phyloP scores from a whole-genome alignment of 2,888 invertebrate species.

The Trissolcus brochymenae region DNA sequence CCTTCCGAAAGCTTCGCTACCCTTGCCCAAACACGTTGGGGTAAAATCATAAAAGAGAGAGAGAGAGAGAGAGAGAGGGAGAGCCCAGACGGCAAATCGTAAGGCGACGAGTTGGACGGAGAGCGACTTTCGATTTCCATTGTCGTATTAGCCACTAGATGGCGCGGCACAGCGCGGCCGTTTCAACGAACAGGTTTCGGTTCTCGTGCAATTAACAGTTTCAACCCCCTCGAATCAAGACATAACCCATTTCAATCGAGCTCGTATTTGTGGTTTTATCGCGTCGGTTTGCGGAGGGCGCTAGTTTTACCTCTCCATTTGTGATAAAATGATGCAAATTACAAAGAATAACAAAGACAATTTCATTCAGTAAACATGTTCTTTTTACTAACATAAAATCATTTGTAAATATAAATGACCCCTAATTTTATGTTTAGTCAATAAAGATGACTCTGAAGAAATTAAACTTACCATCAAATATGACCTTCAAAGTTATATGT shows the following conservation, averaged over 20 bases:
- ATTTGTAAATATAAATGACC: too few species aligned
- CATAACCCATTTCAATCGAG: conserved; percentile 40
- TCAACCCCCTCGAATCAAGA: conserved; percentile 25
- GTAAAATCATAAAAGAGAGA: conserved; percentile 31
- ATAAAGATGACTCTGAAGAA: too few species aligned
- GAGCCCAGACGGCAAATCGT: background rate
- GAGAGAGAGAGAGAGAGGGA: too few species aligned
- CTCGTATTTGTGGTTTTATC: conserved; percentile 31
- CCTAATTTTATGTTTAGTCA: too few species aligned
- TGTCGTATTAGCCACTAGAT: conserved; percentile 23
- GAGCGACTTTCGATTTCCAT: conserved; percentile 28
- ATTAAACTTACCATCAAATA: too few species aligned
- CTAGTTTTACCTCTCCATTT: conserved; percentile 3
- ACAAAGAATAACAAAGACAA: too few species aligned
- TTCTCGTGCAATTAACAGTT: conserved; percentile 43
- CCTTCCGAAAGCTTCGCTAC: conserved; percentile 62
- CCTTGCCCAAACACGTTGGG: conserved; percentile 18
- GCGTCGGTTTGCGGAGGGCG: conserved; percentile 4
- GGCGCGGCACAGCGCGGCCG: conserved; percentile 23
- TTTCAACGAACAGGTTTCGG: conserved; percentile 33
- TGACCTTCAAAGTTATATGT: too few species aligned
- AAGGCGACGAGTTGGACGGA: conserved; percentile 1
- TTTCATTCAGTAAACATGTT: too few species aligned
- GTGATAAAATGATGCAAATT: too few species aligned
- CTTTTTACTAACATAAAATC: too few species aligned